These are phyloP conservation scores for Cyprinodon tularosa DNA, from an alignment of 2,113 vertebrate species.

Conservation along the genomic window DNA sequence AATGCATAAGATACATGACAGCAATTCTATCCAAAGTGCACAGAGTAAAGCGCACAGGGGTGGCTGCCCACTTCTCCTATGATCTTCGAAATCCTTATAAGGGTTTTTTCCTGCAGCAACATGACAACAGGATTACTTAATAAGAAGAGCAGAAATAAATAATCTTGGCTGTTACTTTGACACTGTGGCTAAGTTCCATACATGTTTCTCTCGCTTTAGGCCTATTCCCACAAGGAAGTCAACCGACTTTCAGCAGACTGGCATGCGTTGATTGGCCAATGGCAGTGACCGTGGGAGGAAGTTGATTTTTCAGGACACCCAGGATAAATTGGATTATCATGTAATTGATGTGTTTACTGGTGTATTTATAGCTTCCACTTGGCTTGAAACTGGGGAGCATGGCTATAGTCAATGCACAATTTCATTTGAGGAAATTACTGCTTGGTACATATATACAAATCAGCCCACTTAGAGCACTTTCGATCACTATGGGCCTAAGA, in stretches of 20 bases:
- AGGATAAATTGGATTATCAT: conserved; percentile 68
- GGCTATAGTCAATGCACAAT: conserved; percentile 39
- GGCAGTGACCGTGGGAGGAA: conserved; percentile 62
- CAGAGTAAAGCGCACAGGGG: conserved; percentile 35
- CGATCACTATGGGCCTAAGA: conserved; percentile 4
- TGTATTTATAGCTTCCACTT: conserved; percentile 71
- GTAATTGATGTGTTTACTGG: conserved; percentile 68
- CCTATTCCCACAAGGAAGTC: conserved; percentile 39
- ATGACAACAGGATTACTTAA: conserved; percentile 48
- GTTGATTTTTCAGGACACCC: conserved; percentile 66
- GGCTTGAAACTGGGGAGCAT: conserved; percentile 49
- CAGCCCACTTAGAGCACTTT: conserved; percentile 33
- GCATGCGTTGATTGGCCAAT: conserved; percentile 31
- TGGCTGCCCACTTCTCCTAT: conserved; percentile 31
- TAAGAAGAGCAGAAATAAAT: conserved; percentile 33
- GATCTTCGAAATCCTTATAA: conserved; percentile 52
- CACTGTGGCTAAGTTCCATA: conserved; percentile 41
- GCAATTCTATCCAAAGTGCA: conserved; percentile 25
- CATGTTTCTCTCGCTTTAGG: conserved; percentile 25
- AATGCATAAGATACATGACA: conserved; percentile 29
- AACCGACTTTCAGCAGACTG: conserved; percentile 25
- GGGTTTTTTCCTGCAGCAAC: conserved; percentile 43
- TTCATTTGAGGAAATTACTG: conserved; percentile 38
- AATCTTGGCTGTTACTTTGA: conserved; percentile 47
- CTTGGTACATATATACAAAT: conserved; percentile 15